These are phyloP conservation scores for Smithornis capensis DNA, from an alignment of 2,113 vertebrate genomes.

Conservation along the genomic window DNA sequence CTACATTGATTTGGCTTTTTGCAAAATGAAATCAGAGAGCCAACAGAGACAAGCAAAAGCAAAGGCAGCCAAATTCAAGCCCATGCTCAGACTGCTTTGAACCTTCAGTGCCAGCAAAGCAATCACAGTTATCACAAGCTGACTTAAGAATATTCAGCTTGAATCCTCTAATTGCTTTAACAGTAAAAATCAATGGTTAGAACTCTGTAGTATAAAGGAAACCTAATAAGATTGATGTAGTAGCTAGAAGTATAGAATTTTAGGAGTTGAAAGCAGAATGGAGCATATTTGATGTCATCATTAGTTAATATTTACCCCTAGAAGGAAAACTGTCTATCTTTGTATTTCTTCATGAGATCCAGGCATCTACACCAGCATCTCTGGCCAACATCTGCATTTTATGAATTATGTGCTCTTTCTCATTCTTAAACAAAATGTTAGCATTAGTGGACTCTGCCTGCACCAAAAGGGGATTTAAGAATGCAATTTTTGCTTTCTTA, in stretches of 20 bases:
- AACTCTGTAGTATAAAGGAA: not conserved
- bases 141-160: not conserved
- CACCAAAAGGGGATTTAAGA: not conserved
- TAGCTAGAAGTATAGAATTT: not conserved
- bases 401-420: not conserved
- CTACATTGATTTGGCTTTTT: not conserved
- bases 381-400: not conserved
- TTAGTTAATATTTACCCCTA: not conserved
- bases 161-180: conserved; percentile 6
- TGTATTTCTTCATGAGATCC: not conserved
- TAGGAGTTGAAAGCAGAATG: not conserved
- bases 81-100: not conserved
- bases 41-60: not conserved
- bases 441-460: not conserved
- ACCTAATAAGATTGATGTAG: not conserved
- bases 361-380: not conserved
- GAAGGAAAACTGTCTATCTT: not conserved
- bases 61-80: conserved; percentile 18
- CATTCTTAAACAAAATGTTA: not conserved
- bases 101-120: not conserved
- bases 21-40: conserved; percentile 33
- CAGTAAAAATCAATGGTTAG: not conserved
- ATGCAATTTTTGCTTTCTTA: not conserved
- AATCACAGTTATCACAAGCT: conserved; percentile 16
- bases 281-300: not conserved